These are phyloP conservation scores for Yponomeuta plumbellus DNA, from an alignment of 2,888 invertebrate species.

Conservation along the genomic window DNA sequence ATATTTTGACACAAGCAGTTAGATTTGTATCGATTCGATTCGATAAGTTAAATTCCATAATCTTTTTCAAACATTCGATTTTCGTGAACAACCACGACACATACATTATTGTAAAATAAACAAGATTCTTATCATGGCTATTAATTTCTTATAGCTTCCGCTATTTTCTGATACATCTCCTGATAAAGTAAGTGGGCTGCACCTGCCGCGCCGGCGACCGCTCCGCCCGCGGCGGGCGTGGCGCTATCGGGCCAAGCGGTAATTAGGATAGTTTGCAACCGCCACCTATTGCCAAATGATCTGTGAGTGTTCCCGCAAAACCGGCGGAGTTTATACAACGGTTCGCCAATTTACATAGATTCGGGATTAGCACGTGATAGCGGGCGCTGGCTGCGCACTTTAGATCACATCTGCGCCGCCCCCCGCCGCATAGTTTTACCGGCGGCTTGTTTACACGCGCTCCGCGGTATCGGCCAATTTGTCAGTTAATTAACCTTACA, in stretches of 20 bases:
- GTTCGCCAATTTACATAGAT: conserved; percentile 11
- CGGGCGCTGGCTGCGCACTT: background rate
- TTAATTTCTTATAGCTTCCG: no score
- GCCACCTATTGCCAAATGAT: conserved; percentile 57
- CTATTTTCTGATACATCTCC: no score
- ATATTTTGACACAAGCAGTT: no score
- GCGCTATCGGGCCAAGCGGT: conserved; percentile 47
- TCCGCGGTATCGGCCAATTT: background rate
- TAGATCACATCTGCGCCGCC: conserved; percentile 1
- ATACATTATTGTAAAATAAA: no score
- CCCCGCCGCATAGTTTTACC: no score
- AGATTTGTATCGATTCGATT: no score
- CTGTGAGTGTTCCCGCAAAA: conserved; percentile 33
- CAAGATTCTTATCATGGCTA: no score
- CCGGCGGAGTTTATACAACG: conserved; percentile 17
- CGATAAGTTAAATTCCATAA: no score
- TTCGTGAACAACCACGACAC: no score
- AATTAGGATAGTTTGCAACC: conserved; percentile 64
- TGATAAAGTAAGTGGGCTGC: no score
- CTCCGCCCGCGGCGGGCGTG: background rate
- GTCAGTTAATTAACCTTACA: background rate
- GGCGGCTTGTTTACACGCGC: background rate
- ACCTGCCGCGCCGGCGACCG: background rate
- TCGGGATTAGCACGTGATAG: conserved; percentile 12
- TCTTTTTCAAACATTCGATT: no score